These are phyloP conservation scores for Barypeithes pellucidus DNA, from an alignment of 2,888 invertebrate species.

Conservation along the genomic window DNA sequence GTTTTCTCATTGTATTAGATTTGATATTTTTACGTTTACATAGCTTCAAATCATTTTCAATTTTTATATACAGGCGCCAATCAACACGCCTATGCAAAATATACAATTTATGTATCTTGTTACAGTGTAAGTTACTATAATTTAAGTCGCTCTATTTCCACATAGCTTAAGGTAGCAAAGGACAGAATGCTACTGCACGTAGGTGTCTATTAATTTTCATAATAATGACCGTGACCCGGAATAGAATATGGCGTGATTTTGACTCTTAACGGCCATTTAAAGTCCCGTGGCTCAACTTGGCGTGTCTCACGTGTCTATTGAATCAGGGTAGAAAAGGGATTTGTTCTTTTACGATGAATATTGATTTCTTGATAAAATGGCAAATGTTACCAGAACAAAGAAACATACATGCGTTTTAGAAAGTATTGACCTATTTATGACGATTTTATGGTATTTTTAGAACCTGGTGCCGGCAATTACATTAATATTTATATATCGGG, in stretches of 20 bases:
- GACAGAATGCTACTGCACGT: constrained; percentile 24
- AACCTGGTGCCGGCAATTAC: no score
- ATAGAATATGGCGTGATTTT: constrained; percentile 43
- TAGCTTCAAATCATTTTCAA: not conserved
- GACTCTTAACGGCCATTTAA: constrained; percentile 21
- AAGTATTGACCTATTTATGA: not conserved
- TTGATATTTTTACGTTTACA: no score
- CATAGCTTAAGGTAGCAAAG: not conserved
- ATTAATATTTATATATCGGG: no score
- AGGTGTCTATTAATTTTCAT: constrained; percentile 14
- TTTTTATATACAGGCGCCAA: not conserved
- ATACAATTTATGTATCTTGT: not conserved
- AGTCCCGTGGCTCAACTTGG: constrained; percentile 4
- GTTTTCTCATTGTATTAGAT: no score
- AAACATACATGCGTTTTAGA: not conserved
- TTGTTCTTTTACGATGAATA: constrained; percentile 14
- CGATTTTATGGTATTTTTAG: no score
- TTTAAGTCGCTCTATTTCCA: constrained; percentile 1
- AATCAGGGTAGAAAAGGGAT: constrained; percentile 19
- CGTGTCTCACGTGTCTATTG: constrained; percentile 9
- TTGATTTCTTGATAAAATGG: constrained; percentile 10
- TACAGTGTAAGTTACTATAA: not conserved
- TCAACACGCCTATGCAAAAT: not conserved
- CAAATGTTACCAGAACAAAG: not conserved
- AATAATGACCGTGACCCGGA: constrained; percentile 26